Base-by-base conservation (phyloP, 2,797 vertebrate species). In the Poliocrania exsul region DNA sequence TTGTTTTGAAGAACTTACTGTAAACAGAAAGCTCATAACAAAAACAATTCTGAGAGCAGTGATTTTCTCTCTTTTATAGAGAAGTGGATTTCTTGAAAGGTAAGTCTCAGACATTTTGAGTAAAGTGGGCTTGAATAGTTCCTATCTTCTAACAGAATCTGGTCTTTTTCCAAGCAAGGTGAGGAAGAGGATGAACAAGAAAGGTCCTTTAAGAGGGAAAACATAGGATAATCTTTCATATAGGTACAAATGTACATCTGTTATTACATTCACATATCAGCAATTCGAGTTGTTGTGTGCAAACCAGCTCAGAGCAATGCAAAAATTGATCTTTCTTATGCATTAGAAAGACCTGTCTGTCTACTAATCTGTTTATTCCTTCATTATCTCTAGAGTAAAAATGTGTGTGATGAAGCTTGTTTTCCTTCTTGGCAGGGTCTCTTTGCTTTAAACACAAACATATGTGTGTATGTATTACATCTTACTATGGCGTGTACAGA, bases 1-100 rank as follows among this genome's bases (percentile, higher is more conserved):
- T 97, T 97, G 71, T 70, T 97, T 95, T 95, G 85, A 79, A 96
- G 13, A 93, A 75, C 97, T 97, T 98, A 97, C 97, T 98, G 93
- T 64, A 60, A 91, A 87, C 8, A 71, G 46, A 85, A 93, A 90
- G n/a, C 31, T 50, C n/a, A 4, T 20, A 70, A 49, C 10, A 83
- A 58, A 70, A 82, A 29, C 10, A 42, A 14, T 10, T 28, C 25
- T 5, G 25, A 75, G 31, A 89, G 54, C 44, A 81, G 28, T 56
- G 4, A 23, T 86, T 62, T 81, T 91, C 42, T 81, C 31, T 67
- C 54, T 64, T 60, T 73, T 19, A n/a, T 7, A 16, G 31, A 60
- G 26, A 37, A 54, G 5, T 38, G 44, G 16, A 11, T 82, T 85
- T 89, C 49, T 69, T 60, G 54, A 78, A 81, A 74, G 23, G 35